phyloP scores from a whole-genome alignment of 2,113 vertebrate species.

The Lichenostomus cassidix region DNA sequence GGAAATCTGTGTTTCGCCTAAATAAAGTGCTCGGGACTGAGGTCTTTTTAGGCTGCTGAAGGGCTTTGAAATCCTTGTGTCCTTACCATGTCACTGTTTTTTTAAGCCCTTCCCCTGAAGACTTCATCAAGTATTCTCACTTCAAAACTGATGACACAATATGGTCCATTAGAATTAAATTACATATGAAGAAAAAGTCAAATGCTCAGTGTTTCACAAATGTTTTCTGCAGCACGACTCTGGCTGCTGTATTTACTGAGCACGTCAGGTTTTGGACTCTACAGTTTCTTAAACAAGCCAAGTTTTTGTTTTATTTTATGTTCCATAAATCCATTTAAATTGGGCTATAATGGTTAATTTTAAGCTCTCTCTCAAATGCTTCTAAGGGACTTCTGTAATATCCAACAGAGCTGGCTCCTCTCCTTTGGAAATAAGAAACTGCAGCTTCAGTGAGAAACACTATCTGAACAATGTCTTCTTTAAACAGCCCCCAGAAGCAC shows the following conservation, averaged over 20 bases:
- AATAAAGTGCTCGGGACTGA: neutral
- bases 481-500: slow-evolving; percentile 24
- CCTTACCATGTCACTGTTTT: neutral
- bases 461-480: slow-evolving; percentile 34
- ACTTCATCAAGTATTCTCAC: slow-evolving; percentile 1
- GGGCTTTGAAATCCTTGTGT: neutral
- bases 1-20: neutral
- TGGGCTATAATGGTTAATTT: slow-evolving; percentile 15
- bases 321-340: slow-evolving; percentile 20
- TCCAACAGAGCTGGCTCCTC: slow-evolving; percentile 5
- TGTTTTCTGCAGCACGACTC: neutral
- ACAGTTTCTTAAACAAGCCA: neutral
- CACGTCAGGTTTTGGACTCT: neutral
- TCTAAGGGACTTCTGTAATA: slow-evolving; percentile 21
- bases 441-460: neutral
- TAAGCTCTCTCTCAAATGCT: slow-evolving; percentile 6
- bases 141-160: neutral
- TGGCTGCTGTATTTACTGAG: neutral
- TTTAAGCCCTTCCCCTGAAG: neutral
- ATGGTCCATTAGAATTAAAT: neutral
- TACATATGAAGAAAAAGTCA: neutral
- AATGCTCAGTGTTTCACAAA: neutral
- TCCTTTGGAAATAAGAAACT: slow-evolving; percentile 31
- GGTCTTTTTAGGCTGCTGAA: neutral
- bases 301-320: neutral